Conservation (phyloP, 2,113 vertebrate genomes). For the Oreamnos americanus region DNA sequence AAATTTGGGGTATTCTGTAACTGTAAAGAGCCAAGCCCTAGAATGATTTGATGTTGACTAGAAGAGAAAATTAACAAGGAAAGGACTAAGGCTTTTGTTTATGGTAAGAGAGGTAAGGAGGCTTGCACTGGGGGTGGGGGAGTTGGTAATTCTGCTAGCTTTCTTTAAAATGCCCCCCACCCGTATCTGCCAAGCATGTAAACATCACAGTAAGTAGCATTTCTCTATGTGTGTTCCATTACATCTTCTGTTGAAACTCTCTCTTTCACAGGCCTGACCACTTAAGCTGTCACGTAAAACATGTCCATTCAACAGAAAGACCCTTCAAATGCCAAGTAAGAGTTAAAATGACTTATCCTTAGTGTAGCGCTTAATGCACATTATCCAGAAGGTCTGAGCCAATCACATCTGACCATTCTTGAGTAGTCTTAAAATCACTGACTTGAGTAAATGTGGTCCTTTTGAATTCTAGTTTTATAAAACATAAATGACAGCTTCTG, state of each 20-base stretch:
- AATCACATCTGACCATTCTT: slow-evolving; percentile 47
- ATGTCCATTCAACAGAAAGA: slow-evolving; percentile 99
- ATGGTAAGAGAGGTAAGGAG: slow-evolving; percentile 21
- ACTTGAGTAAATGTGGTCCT: slow-evolving; percentile 58
- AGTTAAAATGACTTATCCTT: slow-evolving; percentile 81
- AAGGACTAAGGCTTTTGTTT: background rate
- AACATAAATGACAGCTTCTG: slow-evolving; percentile 55
- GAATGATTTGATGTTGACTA: slow-evolving; percentile 51
- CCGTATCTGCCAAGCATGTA: slow-evolving; percentile 41
- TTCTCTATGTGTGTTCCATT: slow-evolving; percentile 71
- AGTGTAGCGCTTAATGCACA: slow-evolving; percentile 60
- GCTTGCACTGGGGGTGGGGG: slow-evolving; percentile 25
- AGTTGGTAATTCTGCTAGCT: slow-evolving; percentile 13
- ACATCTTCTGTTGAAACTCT: slow-evolving; percentile 75
- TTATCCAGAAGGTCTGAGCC: slow-evolving; percentile 47
- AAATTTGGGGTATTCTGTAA: slow-evolving; percentile 29
- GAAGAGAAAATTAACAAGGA: slow-evolving; percentile 5
- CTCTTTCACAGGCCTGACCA: slow-evolving; percentile 93
- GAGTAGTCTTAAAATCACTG: slow-evolving; percentile 53
- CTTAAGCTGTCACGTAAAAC: slow-evolving; percentile 99
- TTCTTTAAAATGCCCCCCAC: slow-evolving; percentile 30
- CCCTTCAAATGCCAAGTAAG: slow-evolving; percentile 99
- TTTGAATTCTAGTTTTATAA: slow-evolving; percentile 61
- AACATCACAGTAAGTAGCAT: slow-evolving; percentile 30
- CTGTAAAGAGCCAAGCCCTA: slow-evolving; percentile 46